These are phyloP conservation scores for Diadromus collaris DNA, from an alignment of 2,888 invertebrate species.

Conservation along the genomic window DNA sequence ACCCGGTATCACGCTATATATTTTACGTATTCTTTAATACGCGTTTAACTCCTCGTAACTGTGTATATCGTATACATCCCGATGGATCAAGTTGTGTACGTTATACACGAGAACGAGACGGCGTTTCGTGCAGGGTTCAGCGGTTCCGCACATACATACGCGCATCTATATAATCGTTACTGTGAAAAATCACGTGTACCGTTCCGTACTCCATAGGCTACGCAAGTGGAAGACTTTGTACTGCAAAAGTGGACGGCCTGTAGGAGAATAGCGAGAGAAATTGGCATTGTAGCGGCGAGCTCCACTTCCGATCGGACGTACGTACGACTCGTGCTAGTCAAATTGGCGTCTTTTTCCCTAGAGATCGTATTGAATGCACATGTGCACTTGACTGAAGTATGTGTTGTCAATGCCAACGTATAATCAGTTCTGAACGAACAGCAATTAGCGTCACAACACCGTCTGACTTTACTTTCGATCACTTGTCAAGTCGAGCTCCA, in stretches of 20 bases:
- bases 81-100: not conserved
- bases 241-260: constrained; percentile 43
- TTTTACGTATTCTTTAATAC: not conserved
- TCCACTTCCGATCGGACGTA: constrained; percentile 47
- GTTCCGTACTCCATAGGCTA: not conserved
- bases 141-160: not conserved
- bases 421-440: not conserved
- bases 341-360: not conserved
- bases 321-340: not conserved
- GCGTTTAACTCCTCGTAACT: not conserved
- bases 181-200: constrained; percentile 1
- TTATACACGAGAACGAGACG: not conserved
- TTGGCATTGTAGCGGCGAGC: constrained; percentile 48
- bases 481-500: constrained; percentile 33
- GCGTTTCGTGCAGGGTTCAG: not conserved
- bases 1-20: constrained; percentile 31
- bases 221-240: constrained; percentile 7
- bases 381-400: not conserved
- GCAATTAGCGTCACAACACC: constrained; percentile 34
- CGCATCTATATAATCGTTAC: not conserved
- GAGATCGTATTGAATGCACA: too few relatives aligned
- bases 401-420: constrained; percentile 10
- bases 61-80: not conserved
- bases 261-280: constrained; percentile 47
- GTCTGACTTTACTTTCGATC: constrained; percentile 23